Base-by-base conservation (phyloP, 2,888 invertebrate species). In the Aethes cnicana region DNA sequence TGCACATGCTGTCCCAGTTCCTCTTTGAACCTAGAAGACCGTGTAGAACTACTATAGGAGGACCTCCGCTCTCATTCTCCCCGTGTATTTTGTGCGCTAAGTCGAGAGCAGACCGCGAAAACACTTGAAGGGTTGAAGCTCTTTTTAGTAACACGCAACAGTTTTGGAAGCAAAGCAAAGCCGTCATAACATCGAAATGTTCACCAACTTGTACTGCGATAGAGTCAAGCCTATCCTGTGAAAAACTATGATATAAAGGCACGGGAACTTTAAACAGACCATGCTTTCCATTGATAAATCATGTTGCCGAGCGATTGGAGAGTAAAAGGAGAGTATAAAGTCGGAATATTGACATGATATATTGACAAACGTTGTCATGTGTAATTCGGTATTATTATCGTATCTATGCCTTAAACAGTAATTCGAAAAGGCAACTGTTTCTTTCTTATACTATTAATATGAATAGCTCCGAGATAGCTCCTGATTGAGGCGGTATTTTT, bases 1-100 rank as follows among this genome's bases (percentile, higher is more conserved):
- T 95, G 12, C 95, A 92, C 39, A 97, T 80, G 43, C 93, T 92
- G 59, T 94, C 93, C 97, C 97, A 98, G 76, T 98, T 98, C 55
- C 90, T 92, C 77, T 96, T 97, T 0, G 95, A 95, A 0, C 97
- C 98, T 60, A 98, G 93, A 25, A 97, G 83, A 0, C 97, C 98
- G 73, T 97, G 97, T 73, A 95, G 91, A 33, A 96, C 92, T 1
- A 97, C 72, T 9, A 97, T 73, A 1, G 95, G 94, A 0, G 81
- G 62, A 2, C 56, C 61, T 26, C 72, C 63, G 5, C 68, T 32
- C n/a, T 46, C 41, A 8, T 49, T 55, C 3, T 61, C 47, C 1
- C 74, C 74, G 17, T 75, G 63, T 2, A 68, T 39, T 55, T 69
- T 71, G 47, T 71, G 60, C 1, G 68, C 69, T 39, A 76, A 58